Percentiles rank a stretch among this genome's conserved stretches.
Evolutionary conservation across 2,113 vertebrate species (phyloP).

Genomic region (Rhinoptilus africanus): DNA sequence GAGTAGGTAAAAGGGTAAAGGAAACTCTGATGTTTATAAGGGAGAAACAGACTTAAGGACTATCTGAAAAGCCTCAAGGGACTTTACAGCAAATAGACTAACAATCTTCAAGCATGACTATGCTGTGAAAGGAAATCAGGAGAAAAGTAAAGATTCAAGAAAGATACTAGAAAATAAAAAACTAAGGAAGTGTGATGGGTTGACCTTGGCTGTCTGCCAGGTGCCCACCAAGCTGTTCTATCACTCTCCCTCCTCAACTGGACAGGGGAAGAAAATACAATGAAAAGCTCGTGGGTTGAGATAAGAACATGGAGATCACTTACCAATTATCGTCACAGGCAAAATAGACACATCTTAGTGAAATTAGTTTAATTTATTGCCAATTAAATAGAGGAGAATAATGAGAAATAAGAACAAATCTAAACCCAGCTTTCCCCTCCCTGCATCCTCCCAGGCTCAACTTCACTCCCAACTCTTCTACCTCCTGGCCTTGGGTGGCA

Average conservation of each 20-base stretch:
- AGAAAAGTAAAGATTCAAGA: constrained; percentile 18
- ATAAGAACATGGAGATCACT: not conserved
- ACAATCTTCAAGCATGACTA: not conserved
- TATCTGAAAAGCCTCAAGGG: not conserved
- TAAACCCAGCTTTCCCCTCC: not conserved
- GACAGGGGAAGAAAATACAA: not conserved
- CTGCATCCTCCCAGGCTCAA: not conserved
- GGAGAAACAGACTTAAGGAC: not conserved
- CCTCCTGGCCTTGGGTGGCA: fast-evolving
- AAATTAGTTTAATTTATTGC: not conserved
- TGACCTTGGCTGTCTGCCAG: not conserved
- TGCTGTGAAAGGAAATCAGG: not conserved
- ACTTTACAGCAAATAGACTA: not conserved
- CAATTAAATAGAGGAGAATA: not conserved
- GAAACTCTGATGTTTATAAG: not conserved
- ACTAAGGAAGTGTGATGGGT: not conserved
- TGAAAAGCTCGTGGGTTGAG: not conserved
- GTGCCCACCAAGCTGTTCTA: not conserved
- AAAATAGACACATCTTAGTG: not conserved
- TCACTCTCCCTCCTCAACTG: not conserved
- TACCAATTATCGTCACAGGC: not conserved
- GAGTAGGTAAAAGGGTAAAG: constrained; percentile 35
- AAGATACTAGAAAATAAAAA: not conserved
- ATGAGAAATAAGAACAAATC: not conserved
- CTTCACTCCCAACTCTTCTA: not conserved